Evolutionary conservation across 2,113 vertebrate species (phyloP), one percentile per base, ranked within the genome.

Genomic region (Holacanthus passer): DNA sequence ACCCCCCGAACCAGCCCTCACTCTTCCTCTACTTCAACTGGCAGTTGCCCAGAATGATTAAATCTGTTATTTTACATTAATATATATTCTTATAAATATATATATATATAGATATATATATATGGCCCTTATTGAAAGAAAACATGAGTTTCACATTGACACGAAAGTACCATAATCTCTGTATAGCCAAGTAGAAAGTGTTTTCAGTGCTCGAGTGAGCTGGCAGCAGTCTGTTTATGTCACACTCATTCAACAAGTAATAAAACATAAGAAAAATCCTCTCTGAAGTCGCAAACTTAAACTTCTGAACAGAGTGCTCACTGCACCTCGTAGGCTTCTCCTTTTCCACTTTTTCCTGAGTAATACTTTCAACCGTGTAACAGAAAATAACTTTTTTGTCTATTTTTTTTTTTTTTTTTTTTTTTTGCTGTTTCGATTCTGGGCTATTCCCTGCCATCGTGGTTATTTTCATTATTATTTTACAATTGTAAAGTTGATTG

Each of bases 281-380:
- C 86, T 92, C 79, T 91, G 91, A 91, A 91, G 90, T 93, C 59
- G 69, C 91, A 91, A 93, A 88, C 89, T 87, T 95, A 94, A 92
- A 95, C 94, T 93, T 92, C 87, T 94, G 92, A 95, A 93, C 94
- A 82, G 95, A 95, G 96, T 89, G 92, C 93, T 94, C 96, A 93
- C 94, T 93, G 94, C 94, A 92, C 45, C 88, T 93, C 93, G 95
- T 80, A 96, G 93, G 96, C 95, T 94, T 95, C 93, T 96, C 83
- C 80, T 68, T 90, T 72, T 96, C 94, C 94, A 95, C 95, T 94
- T 96, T 96, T 99, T 98, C 98, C 98, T 99, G 97, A 99, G 98
- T 97, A 97, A 98, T 96, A 97, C 97, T 97, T 97, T 96, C 94
- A 94, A 96, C 95, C 97, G 95, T 97, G 96, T 97, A 97, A 97